Base-by-base conservation (phyloP, 2,113 vertebrate species). In the Actinemys pallida region DNA sequence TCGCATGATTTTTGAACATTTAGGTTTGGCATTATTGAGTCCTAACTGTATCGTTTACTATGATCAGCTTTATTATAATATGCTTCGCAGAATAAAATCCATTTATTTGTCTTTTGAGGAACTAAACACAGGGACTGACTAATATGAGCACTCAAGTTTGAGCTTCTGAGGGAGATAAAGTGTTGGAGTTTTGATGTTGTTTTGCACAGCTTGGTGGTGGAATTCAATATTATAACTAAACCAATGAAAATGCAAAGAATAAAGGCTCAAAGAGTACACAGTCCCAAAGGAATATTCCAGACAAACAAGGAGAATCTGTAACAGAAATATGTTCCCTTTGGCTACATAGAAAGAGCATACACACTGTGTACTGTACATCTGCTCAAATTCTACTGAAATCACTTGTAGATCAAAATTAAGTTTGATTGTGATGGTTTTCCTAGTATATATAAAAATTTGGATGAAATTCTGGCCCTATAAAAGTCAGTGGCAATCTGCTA, bases 301-400 rank as follows among this genome's bases (percentile, higher is more conserved):
- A 78, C 35, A 87, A 81, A 69, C 49, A 90, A 86, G 27, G 89
- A 65, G 12, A 87, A 86, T 17, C n/a, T 57, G 76, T 81, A 59
- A 90, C 96, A 93, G 62, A 96, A 90, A 90, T n/a, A 84, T 76
- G 57, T 82, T 80, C 86, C 84, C 45, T 84, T 92, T 57, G 92
- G 91, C 90, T 88, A 92, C 27, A n/a, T 1, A 52, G 11, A 45
- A 90, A 85, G 35, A 94, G 72, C 49, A 84, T 47, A 85, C 5
- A 87, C 76, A 93, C 59, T 50, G 59, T 1, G 5, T 8, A 72
- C 49, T 62, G 53, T 75, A 10, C 8, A 81, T 50, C 69, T 78
- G 25, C 45, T 84, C 53, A 56, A 11, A 62, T 84, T 89, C 86
- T 93, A 62, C 20, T 87, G 89, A 49, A 88, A 56, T 84, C 85